Evolutionary conservation across 2,113 vertebrate genomes (phyloP).

Genomic region (Phaethon lepturus): DNA sequence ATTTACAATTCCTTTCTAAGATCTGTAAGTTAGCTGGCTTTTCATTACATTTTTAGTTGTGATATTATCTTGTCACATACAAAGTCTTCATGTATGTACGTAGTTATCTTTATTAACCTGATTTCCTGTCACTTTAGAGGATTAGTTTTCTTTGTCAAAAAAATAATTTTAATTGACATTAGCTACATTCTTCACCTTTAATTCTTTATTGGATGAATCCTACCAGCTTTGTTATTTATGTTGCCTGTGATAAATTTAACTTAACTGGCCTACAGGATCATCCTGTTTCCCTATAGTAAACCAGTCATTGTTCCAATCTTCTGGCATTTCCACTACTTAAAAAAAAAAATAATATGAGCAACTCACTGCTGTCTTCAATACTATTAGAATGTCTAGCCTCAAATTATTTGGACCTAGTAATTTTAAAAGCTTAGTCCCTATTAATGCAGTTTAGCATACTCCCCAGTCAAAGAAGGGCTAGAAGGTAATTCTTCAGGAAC

Average conservation of each 20-base stretch:
- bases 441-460: background rate
- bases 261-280: background rate
- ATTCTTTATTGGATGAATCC: background rate
- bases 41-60: background rate
- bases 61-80: background rate
- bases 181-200: background rate
- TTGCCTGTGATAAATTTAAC: background rate
- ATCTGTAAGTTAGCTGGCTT: fast-evolving
- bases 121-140: background rate
- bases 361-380: background rate
- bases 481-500: background rate
- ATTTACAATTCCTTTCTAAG: background rate
- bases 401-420: background rate
- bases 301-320: background rate
- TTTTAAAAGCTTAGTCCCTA: background rate
- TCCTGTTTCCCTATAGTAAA: background rate
- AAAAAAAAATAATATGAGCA: background rate
- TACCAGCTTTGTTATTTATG: background rate
- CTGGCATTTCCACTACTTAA: background rate
- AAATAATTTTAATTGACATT: background rate
- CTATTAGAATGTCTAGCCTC: background rate
- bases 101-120: background rate
- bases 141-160: background rate
- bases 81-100: background rate
- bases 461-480: background rate